A percentile compares a stretch with the other conserved stretches of the same genome.
Conservation (phyloP, 2,113 vertebrate genomes). For the Oceanites oceanicus region DNA sequence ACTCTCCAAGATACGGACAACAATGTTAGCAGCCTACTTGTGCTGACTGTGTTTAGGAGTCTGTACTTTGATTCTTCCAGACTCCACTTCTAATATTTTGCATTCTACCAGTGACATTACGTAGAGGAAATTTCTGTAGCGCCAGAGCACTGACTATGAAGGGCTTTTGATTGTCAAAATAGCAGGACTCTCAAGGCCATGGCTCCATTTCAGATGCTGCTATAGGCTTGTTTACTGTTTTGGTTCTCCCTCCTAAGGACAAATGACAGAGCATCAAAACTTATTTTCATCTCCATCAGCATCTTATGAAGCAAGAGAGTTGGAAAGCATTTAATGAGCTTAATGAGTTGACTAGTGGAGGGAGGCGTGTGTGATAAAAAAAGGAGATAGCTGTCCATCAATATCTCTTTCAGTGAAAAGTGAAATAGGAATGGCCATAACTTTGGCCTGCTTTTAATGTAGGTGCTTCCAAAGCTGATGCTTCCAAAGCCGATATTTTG, state of each 20-base stretch:
- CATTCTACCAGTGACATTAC: not conserved
- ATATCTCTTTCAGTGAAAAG: not conserved
- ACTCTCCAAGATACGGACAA: not conserved
- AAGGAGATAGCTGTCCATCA: not conserved
- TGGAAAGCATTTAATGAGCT: slow-evolving; percentile 8
- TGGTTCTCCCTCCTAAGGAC: not conserved
- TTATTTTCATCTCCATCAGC: not conserved
- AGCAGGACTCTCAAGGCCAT: not conserved
- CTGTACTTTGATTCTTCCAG: not conserved
- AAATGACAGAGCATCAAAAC: not conserved
- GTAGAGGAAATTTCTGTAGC: not conserved
- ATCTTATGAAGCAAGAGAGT: not conserved
- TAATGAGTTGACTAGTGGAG: not conserved
- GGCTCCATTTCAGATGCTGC: not conserved
- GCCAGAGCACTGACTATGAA: not conserved
- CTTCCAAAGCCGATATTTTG: not conserved
- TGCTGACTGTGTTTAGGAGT: not conserved
- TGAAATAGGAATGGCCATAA: not conserved
- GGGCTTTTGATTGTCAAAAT: not conserved
- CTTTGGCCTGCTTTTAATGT: not conserved
- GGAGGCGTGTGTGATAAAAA: not conserved
- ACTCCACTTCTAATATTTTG: not conserved
- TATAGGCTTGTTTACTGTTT: not conserved
- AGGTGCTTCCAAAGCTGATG: not conserved
- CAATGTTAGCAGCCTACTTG: not conserved